Evolutionary conservation across 2,797 vertebrate genomes (phyloP).

Genomic region (Trachurus trachurus): DNA sequence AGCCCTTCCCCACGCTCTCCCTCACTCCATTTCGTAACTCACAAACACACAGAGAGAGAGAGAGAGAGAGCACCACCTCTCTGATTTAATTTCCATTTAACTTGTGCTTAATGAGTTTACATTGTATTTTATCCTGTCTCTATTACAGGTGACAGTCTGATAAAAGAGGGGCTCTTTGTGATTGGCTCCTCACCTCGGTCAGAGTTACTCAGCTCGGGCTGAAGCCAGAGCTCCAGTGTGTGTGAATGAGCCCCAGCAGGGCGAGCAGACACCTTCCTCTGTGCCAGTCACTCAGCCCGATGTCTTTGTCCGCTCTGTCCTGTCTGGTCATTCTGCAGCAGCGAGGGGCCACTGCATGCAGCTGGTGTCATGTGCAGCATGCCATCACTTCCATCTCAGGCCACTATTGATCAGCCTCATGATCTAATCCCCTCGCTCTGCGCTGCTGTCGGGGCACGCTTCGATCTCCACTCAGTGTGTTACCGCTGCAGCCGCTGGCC

Average conservation of each 20-base stretch:
- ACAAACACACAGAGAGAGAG: constrained; percentile 39
- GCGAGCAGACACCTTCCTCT: constrained; percentile 43
- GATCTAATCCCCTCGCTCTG: constrained; percentile 75
- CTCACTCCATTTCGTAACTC: constrained; percentile 32
- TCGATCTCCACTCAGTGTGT: constrained; percentile 66
- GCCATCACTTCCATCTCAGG: constrained; percentile 60
- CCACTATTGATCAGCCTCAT: constrained; percentile 71
- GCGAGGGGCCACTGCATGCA: constrained; percentile 1
- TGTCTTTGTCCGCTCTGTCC: constrained; percentile 51
- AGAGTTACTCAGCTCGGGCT: constrained; percentile 35
- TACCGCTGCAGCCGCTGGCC: constrained; percentile 47
- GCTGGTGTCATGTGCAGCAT: constrained; percentile 52
- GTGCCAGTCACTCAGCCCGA: constrained; percentile 58
- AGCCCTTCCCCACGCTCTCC: neutral
- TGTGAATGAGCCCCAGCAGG: constrained; percentile 56
- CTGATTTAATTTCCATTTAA: constrained; percentile 62
- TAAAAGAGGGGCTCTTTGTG: constrained; percentile 58
- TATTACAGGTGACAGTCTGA: constrained; percentile 61
- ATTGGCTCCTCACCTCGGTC: constrained; percentile 40
- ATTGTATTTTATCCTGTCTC: constrained; percentile 57
- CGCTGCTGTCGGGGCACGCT: constrained; percentile 53
- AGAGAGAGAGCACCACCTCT: constrained; percentile 38
- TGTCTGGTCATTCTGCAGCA: constrained; percentile 24
- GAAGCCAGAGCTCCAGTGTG: constrained; percentile 51
- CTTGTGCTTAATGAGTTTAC: constrained; percentile 60